Evolutionary conservation across 2,113 vertebrate species (phyloP).

Genomic region (Parus major): DNA sequence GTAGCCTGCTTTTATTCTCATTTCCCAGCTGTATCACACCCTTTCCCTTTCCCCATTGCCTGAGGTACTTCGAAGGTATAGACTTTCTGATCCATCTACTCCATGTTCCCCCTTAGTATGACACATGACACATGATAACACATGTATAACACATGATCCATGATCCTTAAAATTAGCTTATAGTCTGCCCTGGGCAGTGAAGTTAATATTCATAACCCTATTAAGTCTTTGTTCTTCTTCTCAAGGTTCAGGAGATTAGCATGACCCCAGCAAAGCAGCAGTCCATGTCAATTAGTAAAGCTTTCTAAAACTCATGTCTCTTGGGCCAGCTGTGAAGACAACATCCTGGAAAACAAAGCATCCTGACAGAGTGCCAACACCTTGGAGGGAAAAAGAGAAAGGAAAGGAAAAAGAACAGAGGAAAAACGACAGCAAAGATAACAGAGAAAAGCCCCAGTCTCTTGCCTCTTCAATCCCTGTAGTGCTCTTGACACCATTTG

Average conservation of each 20-base stretch:
- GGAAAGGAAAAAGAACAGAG: background rate
- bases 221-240: background rate
- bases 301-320: background rate
- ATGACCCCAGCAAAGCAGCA: background rate
- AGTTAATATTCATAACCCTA: background rate
- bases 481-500: background rate
- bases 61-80: background rate
- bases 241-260: background rate
- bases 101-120: background rate
- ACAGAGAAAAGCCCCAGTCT: background rate
- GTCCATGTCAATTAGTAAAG: background rate
- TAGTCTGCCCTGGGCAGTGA: background rate
- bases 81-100: background rate
- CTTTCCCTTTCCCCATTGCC: background rate
- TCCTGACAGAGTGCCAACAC: background rate
- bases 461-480: background rate
- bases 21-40: background rate
- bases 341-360: background rate
- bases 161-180: background rate
- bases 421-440: background rate
- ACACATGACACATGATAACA: no score
- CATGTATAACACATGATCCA: background rate
- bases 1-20: background rate
- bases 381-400: background rate
- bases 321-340: background rate